Conservation (phyloP, 2,113 vertebrate genomes). For the Carassius gibelio region DNA sequence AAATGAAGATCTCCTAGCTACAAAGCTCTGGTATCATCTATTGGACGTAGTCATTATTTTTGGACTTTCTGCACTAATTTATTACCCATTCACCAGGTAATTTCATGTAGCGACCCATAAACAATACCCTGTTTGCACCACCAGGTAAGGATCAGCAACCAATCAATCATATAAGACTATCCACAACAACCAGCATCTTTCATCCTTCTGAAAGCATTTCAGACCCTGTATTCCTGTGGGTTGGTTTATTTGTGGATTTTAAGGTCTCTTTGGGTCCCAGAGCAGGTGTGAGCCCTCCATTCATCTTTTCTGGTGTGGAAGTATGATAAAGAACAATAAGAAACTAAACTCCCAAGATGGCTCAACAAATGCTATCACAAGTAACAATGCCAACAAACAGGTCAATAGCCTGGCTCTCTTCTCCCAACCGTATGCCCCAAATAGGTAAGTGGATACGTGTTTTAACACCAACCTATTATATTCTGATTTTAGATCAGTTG, state of each 20-base stretch:
- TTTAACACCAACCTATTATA: background rate
- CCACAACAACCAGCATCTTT: background rate
- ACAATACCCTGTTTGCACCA: background rate
- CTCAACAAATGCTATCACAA: slow-evolving; percentile 30
- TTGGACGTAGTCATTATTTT: background rate
- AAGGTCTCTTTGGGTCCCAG: background rate
- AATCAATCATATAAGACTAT: background rate
- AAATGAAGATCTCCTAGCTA: background rate
- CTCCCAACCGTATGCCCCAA: slow-evolving; percentile 34
- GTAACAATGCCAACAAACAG: slow-evolving; percentile 44
- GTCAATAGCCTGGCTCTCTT: slow-evolving; percentile 39
- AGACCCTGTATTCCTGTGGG: background rate
- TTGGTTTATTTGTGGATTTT: slow-evolving; percentile 7
- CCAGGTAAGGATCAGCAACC: slow-evolving; percentile 18
- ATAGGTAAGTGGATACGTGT: slow-evolving; percentile 47
- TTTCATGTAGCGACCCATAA: background rate
- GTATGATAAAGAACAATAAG: slow-evolving; percentile 51
- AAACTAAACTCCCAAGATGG: slow-evolving; percentile 38
- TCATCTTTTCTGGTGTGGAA: slow-evolving; percentile 7
- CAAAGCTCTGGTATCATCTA: background rate
- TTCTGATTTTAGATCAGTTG: background rate
- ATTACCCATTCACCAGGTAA: background rate
- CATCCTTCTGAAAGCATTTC: background rate
- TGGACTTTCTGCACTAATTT: background rate
- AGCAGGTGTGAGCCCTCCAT: background rate